Evolutionary conservation across 2,797 vertebrate species (phyloP).

Genomic region (Danionella dracula): DNA sequence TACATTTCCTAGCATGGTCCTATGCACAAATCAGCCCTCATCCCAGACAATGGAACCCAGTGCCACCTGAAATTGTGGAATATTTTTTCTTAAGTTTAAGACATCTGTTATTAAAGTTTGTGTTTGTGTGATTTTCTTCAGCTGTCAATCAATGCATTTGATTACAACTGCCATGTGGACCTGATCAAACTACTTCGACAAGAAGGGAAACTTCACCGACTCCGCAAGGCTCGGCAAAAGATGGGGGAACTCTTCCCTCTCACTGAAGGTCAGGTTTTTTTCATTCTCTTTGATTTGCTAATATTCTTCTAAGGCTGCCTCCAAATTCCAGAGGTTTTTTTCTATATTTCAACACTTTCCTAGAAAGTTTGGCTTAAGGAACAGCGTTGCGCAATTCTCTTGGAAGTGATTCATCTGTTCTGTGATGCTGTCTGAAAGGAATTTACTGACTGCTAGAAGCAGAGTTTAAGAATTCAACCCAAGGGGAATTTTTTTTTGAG

Average conservation of each 20-base stretch:
- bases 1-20: no score
- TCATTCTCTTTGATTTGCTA: no score
- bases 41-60: no score
- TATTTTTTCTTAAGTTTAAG: no score
- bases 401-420: neutral
- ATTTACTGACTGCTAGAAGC: neutral
- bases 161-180: constrained; percentile 95
- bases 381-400: neutral
- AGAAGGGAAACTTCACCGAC: constrained; percentile 81
- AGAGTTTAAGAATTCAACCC: neutral
- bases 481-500: no score
- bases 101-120: no score
- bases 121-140: constrained; percentile 42
- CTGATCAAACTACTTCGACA: constrained; percentile 90
- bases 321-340: neutral
- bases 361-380: neutral
- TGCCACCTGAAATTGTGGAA: no score
- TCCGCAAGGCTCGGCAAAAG: constrained; percentile 87
- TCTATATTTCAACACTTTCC: neutral
- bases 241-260: constrained; percentile 96
- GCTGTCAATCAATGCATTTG: constrained; percentile 92
- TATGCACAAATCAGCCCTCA: no score
- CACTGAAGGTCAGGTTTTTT: constrained; percentile 80
- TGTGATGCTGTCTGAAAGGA: neutral
- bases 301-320: no score